These are phyloP conservation scores for Champsocephalus esox DNA, from an alignment of 2,797 vertebrate species.

Conservation along the genomic window DNA sequence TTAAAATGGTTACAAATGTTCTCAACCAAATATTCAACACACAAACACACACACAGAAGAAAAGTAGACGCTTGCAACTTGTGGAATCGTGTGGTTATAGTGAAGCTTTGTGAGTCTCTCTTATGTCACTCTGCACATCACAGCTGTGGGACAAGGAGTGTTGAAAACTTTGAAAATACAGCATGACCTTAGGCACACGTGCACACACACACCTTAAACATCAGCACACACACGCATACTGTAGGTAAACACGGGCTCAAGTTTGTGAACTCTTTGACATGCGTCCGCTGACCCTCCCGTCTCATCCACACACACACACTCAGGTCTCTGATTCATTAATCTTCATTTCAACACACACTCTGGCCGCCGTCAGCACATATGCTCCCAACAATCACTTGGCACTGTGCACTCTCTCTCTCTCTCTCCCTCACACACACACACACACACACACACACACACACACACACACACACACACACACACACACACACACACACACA, in stretches of 20 bases:
- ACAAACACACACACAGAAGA: slow-evolving; percentile 5
- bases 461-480: slow-evolving; percentile 39
- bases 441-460: neutral
- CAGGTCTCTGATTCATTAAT: slow-evolving; percentile 78
- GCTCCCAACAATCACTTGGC: slow-evolving; percentile 82
- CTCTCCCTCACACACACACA: neutral
- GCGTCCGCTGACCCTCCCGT: slow-evolving; percentile 58
- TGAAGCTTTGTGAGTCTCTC: slow-evolving; percentile 57
- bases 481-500: slow-evolving; percentile 36
- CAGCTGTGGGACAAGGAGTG: slow-evolving; percentile 72
- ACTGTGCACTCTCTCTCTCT: slow-evolving; percentile 56
- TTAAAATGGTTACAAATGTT: slow-evolving; percentile 46
- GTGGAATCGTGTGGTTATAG: slow-evolving; percentile 48
- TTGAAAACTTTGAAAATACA: slow-evolving; percentile 65
- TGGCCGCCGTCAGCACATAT: slow-evolving; percentile 80
- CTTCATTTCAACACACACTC: slow-evolving; percentile 84
- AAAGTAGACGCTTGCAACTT: slow-evolving; percentile 32
- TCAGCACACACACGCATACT: slow-evolving; percentile 19
- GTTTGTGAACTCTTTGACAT: slow-evolving; percentile 64
- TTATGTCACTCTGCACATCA: slow-evolving; percentile 70
- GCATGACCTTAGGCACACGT: slow-evolving; percentile 38
- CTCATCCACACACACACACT: slow-evolving; percentile 54
- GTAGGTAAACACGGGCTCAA: slow-evolving; percentile 43
- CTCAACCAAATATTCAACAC: slow-evolving; percentile 34
- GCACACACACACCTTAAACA: slow-evolving; percentile 6